A percentile compares a stretch with the other conserved stretches of the same genome.
phyloP scores from a whole-genome alignment of 2,797 vertebrate species.

The Pipistrellus kuhlii region DNA sequence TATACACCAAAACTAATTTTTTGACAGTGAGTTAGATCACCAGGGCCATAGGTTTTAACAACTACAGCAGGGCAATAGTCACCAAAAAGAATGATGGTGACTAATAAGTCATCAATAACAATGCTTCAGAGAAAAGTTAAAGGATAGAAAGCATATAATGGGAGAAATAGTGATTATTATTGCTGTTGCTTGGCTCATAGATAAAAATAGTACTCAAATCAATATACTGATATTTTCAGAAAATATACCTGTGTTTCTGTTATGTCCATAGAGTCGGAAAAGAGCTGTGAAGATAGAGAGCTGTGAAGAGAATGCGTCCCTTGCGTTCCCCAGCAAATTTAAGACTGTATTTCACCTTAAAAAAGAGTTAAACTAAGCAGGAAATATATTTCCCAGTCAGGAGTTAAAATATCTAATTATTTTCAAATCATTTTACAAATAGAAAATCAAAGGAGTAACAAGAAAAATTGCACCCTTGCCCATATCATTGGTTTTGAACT shows the following conservation, averaged over 20 bases:
- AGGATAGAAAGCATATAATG: background rate
- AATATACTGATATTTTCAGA: background rate
- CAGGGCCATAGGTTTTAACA: background rate
- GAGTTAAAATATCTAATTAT: background rate
- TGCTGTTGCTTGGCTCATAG: background rate
- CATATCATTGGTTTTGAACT: background rate
- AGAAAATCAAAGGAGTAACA: background rate
- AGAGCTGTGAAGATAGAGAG: background rate
- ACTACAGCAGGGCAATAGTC: background rate
- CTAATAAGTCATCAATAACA: background rate
- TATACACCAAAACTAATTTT: background rate
- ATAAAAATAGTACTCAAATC: background rate
- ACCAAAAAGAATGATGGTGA: background rate
- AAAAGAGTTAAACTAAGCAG: background rate
- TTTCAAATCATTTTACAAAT: conserved; percentile 51
- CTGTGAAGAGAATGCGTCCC: background rate
- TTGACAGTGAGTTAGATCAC: background rate
- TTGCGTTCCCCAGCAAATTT: background rate
- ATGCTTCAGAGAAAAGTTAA: background rate
- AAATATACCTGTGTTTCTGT: background rate
- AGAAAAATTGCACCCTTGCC: conserved; percentile 1
- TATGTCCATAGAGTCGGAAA: background rate
- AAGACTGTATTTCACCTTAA: background rate
- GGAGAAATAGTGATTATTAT: background rate
- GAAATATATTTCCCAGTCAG: background rate